These are phyloP conservation scores for Cyphomyrmex costatus DNA, from an alignment of 1,140 invertebrate species.

Conservation along the genomic window DNA sequence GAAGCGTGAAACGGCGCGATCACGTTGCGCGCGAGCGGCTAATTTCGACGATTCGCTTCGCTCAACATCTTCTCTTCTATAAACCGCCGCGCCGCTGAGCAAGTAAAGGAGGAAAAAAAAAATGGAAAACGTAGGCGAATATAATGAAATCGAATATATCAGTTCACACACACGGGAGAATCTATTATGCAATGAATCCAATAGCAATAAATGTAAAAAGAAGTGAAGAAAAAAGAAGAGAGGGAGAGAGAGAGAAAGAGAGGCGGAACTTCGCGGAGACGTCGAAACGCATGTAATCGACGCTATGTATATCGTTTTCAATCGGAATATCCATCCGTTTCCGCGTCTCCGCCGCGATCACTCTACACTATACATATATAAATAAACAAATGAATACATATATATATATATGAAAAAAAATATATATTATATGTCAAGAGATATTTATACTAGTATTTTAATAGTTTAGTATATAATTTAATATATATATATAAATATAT, in stretches of 20 bases:
- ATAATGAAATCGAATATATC: slow-evolving; percentile 74
- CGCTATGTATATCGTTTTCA: slow-evolving; percentile 65
- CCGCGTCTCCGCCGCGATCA: slow-evolving; percentile 72
- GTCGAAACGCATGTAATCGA: slow-evolving; percentile 69
- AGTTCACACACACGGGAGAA: slow-evolving; percentile 77
- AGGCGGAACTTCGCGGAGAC: slow-evolving; percentile 67
- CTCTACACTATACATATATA: slow-evolving; percentile 80
- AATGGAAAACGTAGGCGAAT: slow-evolving; percentile 57
- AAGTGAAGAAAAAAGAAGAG: slow-evolving; percentile 22
- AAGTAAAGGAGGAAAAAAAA: slow-evolving; percentile 10
- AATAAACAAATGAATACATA: slow-evolving; percentile 76
- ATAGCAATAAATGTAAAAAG: slow-evolving; percentile 84
- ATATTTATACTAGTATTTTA: slow-evolving; percentile 87
- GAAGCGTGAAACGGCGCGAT: slow-evolving; percentile 33
- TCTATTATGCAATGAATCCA: slow-evolving; percentile 84
- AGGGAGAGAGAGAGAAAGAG: too few species aligned
- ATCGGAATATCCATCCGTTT: slow-evolving; percentile 66
- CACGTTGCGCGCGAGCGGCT: slow-evolving; percentile 34
- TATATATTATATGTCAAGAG: slow-evolving; percentile 82
- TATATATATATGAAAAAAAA: slow-evolving; percentile 67
- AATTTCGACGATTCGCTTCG: slow-evolving; percentile 54
- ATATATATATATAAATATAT: slow-evolving; percentile 75
- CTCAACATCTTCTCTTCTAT: slow-evolving; percentile 71
- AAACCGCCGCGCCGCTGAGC: neutral
- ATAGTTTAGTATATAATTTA: slow-evolving; percentile 83